Conservation (phyloP, 2,888 invertebrate species). For the Loripinus fragilis region DNA sequence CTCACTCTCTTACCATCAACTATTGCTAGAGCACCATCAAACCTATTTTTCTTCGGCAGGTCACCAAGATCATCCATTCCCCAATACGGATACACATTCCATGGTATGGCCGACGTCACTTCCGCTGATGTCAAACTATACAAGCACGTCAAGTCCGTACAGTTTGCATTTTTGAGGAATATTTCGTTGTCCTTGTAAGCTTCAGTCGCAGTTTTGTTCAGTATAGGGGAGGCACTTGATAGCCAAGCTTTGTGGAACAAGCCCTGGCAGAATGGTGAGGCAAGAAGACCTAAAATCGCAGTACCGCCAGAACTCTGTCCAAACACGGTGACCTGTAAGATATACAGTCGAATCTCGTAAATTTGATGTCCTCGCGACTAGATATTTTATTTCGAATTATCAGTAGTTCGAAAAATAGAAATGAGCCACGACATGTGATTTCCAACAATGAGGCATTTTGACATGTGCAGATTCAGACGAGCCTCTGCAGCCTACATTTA, state of each 20-base stretch:
- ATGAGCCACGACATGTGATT: too few species aligned
- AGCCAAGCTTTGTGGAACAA: conserved; percentile 87
- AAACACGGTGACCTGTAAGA: conserved; percentile 90
- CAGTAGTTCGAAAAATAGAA: too few species aligned
- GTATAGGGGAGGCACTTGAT: conserved; percentile 73
- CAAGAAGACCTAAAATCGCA: conserved; percentile 90
- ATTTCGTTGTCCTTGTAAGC: conserved; percentile 70
- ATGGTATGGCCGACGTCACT: conserved; percentile 68
- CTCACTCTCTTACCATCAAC: conserved; percentile 74
- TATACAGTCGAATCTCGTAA: too few species aligned
- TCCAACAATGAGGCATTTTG: too few species aligned
- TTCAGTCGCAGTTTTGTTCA: conserved; percentile 70
- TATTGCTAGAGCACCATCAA: conserved; percentile 66
- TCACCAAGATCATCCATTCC: conserved; percentile 73
- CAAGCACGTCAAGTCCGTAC: conserved; percentile 47
- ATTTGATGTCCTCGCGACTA: too few species aligned
- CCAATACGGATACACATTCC: conserved; percentile 72
- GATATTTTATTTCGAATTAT: too few species aligned
- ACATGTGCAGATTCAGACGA: too few species aligned
- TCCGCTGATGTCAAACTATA: conserved; percentile 62
- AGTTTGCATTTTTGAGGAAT: conserved; percentile 64
- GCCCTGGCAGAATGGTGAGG: conserved; percentile 85
- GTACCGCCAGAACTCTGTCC: conserved; percentile 95
- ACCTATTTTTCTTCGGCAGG: conserved; percentile 67
- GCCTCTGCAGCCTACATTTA: too few species aligned